Conservation (phyloP, 2,113 vertebrate species). For the Nothoprocta pentlandii region DNA sequence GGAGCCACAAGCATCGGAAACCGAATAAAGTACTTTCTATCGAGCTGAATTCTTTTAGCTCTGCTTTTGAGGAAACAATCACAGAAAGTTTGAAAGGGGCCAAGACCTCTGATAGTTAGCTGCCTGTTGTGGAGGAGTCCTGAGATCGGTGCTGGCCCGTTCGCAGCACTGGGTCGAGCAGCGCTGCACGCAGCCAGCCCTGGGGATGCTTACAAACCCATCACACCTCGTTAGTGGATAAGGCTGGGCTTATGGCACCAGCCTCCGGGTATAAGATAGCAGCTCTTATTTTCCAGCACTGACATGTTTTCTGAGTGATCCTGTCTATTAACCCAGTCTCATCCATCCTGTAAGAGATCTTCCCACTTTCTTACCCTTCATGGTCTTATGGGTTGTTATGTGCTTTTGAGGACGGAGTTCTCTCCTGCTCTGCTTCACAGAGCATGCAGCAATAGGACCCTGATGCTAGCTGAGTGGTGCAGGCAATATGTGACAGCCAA, state of each 20-base stretch:
- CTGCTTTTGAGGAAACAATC: constrained; percentile 67
- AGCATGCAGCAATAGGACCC: accelerated
- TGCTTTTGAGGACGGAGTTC: neutral
- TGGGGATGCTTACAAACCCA: neutral
- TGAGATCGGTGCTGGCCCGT: neutral
- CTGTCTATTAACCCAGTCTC: neutral
- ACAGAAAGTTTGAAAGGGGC: neutral
- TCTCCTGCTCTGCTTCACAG: neutral
- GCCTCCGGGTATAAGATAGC: neutral
- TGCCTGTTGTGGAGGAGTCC: neutral
- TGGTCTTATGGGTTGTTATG: neutral
- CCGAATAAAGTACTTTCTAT: constrained; percentile 58
- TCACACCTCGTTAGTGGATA: neutral
- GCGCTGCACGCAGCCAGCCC: neutral
- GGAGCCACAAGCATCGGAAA: constrained; percentile 48
- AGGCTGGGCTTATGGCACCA: neutral
- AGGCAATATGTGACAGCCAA: neutral
- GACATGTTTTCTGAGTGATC: neutral
- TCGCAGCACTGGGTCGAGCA: neutral
- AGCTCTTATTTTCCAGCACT: neutral
- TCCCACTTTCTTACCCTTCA: neutral
- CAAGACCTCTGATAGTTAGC: too few relatives aligned
- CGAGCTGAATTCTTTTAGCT: constrained; percentile 34
- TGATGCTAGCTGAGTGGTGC: neutral
- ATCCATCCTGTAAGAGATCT: neutral